These are phyloP conservation scores for Ernsta delagoae DNA, from an alignment of 2,888 invertebrate species.

Conservation along the genomic window DNA sequence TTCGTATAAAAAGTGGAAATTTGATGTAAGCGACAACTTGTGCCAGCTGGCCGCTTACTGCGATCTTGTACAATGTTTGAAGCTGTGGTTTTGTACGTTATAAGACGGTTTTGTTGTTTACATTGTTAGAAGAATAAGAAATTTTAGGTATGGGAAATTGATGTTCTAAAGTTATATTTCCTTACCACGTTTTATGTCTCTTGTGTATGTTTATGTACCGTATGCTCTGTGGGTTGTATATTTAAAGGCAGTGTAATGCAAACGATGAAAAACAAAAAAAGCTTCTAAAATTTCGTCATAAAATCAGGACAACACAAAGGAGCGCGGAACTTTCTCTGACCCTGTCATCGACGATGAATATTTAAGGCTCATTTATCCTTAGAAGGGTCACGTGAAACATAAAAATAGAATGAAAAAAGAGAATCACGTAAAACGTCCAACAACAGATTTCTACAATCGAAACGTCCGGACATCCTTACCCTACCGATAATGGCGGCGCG, in stretches of 20 bases:
- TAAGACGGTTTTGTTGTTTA: not conserved
- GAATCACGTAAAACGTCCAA: conserved; percentile 41
- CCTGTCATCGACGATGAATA: not conserved
- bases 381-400: conserved; percentile 1
- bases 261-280: too few relatives aligned
- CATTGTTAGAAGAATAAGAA: not conserved
- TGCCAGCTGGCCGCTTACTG: conserved; percentile 31
- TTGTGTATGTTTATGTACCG: too few relatives aligned
- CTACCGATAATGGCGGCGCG: conserved; percentile 70
- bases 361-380: not conserved
- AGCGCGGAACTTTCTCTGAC: not conserved
- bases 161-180: too few relatives aligned
- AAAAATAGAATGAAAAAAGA: conserved; percentile 37
- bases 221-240: too few relatives aligned
- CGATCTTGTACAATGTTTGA: not conserved
- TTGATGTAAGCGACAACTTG: conserved; percentile 38
- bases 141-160: too few relatives aligned
- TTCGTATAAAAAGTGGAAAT: conserved; percentile 30
- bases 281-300: too few relatives aligned
- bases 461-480: conserved; percentile 64
- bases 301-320: not conserved
- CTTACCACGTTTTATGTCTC: too few relatives aligned
- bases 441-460: conserved; percentile 63
- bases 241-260: too few relatives aligned
- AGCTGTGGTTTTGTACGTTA: too few relatives aligned